phyloP scores from a whole-genome alignment of 2,113 vertebrate genomes.

The Cettia cetti region DNA sequence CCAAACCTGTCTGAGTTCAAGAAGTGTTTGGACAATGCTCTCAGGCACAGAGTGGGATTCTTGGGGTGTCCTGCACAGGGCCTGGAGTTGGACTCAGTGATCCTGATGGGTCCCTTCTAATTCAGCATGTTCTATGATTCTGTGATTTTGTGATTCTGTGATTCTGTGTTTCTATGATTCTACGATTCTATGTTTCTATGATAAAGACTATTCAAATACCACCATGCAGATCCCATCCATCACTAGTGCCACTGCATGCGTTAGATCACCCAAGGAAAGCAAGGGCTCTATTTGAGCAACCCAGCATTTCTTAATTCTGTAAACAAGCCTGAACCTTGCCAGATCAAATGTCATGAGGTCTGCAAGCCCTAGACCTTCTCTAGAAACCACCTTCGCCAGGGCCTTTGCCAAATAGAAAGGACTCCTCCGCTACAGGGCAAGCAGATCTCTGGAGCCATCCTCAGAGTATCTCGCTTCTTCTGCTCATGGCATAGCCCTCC shows the following conservation, averaged over 20 bases:
- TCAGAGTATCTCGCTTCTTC: neutral
- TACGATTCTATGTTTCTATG: neutral
- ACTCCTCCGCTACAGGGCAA: neutral
- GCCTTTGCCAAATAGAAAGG: neutral
- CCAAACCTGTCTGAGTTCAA: neutral
- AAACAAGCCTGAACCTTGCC: neutral
- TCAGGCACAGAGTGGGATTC: neutral
- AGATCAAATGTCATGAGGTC: fast-evolving
- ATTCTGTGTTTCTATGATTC: neutral
- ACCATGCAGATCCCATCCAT: fast-evolving
- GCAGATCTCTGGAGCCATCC: neutral
- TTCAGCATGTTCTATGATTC: neutral
- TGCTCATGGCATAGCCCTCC: neutral
- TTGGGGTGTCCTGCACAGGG: neutral
- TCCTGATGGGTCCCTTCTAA: neutral
- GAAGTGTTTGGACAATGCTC: neutral
- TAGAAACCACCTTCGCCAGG: neutral
- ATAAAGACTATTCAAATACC: neutral
- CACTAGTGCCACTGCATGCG: neutral
- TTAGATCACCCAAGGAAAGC: neutral
- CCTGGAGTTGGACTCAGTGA: neutral
- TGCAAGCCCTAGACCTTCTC: neutral
- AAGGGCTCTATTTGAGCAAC: neutral
- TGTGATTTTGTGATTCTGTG: neutral
- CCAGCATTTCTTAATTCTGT: neutral